Evolutionary conservation across 2,113 vertebrate species (phyloP), one percentile per base, ranked within the genome.

Genomic region (Protomyctophum bolini): DNA sequence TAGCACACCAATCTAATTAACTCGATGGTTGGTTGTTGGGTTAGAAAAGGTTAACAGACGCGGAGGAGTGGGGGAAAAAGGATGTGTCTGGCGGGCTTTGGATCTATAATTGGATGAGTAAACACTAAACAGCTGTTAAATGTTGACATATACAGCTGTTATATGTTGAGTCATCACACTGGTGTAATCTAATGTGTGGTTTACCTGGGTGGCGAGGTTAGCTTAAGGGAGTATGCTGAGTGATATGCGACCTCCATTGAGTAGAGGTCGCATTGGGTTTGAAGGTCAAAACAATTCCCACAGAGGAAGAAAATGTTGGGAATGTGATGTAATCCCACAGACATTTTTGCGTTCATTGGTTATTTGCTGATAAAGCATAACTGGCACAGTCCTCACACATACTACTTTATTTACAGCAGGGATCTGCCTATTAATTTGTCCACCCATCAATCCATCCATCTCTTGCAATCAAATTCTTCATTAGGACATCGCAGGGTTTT

Each of bases 1-100:
- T 86, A 88, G 76, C 75, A 55, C 55, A 3, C 49, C 70, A 68
- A 71, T 76, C 66, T 76, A 81, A 87, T 78, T 72, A 72, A 62
- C 69, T 70, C 68, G 73, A 74, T 55, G 46, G n/a, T 33, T 66
- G 33, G 33, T 52, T 14, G 9, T 49, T 47, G 71, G 68, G 10
- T 58, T 61, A 70, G 55, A 47, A 54, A 73, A 75, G 70, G 73
- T 57, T 56, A 68, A 52, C 65, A 71, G 49, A 79, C 29, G 12
- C 14, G 5, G 33, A 41, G 33, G 33, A 52, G 69, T 49, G 58
- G 68, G 68, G 46, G 56, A 41, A 71, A 60, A 81, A 80, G 4
- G 52, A 48, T 54, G 48, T 78, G 55, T 78, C 77, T 71, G 65
- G 10, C 78, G 64, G 72, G 55, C 46, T 1, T 21, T 14, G 41